Evolutionary conservation across 2,888 invertebrate species (phyloP), one percentile per base, ranked within the genome.

Genomic region (Temnothorax rugatulus): DNA sequence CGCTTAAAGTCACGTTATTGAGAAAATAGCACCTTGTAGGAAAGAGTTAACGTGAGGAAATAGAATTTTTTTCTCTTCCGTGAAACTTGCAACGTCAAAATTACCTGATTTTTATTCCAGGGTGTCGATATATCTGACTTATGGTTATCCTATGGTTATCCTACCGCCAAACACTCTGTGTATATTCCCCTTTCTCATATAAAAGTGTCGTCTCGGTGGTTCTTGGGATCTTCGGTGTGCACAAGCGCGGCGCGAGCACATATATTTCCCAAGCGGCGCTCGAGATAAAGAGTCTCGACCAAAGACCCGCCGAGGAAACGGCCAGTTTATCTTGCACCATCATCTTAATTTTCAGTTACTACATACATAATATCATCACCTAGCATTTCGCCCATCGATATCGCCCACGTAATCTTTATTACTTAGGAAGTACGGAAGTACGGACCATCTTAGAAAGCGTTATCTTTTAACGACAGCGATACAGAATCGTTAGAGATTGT

Each of bases 341-440:
- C 84, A 84, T 84, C 84, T 84, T 84, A 84, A 84, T 84, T 82
- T 84, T 84, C 84, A 59, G 69, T 84, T 84, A 84, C 81, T 66
- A 54, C 63, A 54, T 71, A 82, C 71, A 50, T 82, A 82, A 82
- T 82, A 84, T 84, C 73, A 25, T 61, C 79, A 64, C 57, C 50
- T 41, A 18, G 25, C 8, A 83, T 76, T 61, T 13, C 38, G 41
- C 21, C n/a, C n/a, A 29, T 68, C 38, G 52, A 13, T 83, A 83
- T 83, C 63, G n/a, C 57, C 57, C 8, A n/a, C 47, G 38, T 66
- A 52, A 84, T 82, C 82, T 84, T 84, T 66, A 84, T 73, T 82
- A 63, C 82, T 69, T 69, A 15, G 8, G 5, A 9, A 25, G 34
- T 79, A 34, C 41, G 41, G n/a, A 77, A 15, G 61, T 59, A 21